Conservation (phyloP, 2,888 invertebrate species). For the Agonopterix alstromeriana region DNA sequence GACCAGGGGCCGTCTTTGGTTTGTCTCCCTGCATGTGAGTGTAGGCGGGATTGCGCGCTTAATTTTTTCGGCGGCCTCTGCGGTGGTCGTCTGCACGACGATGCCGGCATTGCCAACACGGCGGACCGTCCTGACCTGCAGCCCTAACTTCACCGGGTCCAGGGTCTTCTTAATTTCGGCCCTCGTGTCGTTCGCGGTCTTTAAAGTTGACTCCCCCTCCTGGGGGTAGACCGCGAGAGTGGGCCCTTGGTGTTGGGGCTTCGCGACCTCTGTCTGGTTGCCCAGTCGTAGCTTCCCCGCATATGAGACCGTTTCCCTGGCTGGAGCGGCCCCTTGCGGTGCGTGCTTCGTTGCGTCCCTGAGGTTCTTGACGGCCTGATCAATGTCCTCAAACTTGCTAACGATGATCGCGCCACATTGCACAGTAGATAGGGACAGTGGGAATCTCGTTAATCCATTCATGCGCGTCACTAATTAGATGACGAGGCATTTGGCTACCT, state of each 20-base stretch:
- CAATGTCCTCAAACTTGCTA: too few species aligned
- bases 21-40: conserved; percentile 2
- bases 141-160: not conserved
- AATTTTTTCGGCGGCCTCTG: not conserved
- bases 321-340: too few species aligned
- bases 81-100: not conserved
- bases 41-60: not conserved
- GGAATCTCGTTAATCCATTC: too few species aligned
- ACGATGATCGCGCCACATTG: too few species aligned
- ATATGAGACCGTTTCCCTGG: too few species aligned
- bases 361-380: not conserved
- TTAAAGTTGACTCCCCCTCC: not conserved
- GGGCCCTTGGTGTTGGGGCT: not conserved
- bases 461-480: too few species aligned
- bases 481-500: too few species aligned
- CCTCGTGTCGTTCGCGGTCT: conserved; percentile 17
- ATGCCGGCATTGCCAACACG: not conserved
- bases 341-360: not conserved
- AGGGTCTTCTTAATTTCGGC: not conserved
- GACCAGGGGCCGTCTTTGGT: conserved; percentile 1
- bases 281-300: too few species aligned
- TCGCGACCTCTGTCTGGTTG: conserved; percentile 30
- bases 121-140: not conserved
- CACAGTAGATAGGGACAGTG: too few species aligned
- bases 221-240: not conserved